These are phyloP conservation scores for Dryadula phaetusa DNA, from an alignment of 2,888 invertebrate genomes.

Conservation along the genomic window DNA sequence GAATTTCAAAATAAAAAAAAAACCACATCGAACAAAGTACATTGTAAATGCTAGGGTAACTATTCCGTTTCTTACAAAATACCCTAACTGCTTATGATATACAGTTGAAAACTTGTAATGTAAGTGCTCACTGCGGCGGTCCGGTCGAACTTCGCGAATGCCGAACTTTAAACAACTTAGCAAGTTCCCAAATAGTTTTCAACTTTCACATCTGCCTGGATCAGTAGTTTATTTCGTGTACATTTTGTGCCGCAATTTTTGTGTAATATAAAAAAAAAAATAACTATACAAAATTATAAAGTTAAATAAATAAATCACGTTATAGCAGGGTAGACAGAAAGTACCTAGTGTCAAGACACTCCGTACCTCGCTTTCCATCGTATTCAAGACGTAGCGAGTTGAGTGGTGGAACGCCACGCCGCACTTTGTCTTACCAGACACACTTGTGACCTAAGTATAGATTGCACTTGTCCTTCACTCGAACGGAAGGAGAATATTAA, in stretches of 20 bases:
- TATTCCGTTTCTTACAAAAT: conserved; percentile 23
- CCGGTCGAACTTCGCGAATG: conserved; percentile 37
- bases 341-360: too few species aligned
- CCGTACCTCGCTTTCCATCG: too few species aligned
- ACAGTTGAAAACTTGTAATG: conserved; percentile 31
- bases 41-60: conserved; percentile 9
- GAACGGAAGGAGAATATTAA: too few species aligned
- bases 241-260: conserved; percentile 21
- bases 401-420: too few species aligned
- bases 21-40: background rate
- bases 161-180: conserved; percentile 43
- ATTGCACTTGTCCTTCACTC: too few species aligned
- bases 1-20: background rate
- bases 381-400: too few species aligned
- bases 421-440: too few species aligned
- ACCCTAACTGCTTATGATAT: conserved; percentile 35
- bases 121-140: conserved; percentile 38
- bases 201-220: conserved; percentile 40
- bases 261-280: background rate
- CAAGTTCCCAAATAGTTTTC: conserved; percentile 37
- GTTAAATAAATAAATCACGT: too few species aligned
- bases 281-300: too few species aligned
- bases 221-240: conserved; percentile 34
- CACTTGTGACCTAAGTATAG: too few species aligned
- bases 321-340: too few species aligned